Evolutionary conservation across 2,797 vertebrate genomes (phyloP).

Genomic region (Falco rusticolus): DNA sequence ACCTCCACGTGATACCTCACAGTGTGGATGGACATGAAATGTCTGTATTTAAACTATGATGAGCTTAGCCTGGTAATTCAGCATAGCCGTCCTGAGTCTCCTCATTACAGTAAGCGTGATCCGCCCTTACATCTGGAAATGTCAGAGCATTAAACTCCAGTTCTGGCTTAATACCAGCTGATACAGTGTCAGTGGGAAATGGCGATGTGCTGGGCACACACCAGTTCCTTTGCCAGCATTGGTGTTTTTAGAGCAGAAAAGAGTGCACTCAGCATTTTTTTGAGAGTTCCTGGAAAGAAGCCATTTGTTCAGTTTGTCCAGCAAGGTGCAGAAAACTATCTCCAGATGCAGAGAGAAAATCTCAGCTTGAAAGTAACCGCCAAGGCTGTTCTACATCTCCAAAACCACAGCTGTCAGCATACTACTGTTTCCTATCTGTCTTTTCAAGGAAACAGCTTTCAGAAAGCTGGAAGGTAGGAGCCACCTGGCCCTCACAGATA

Average conservation of each 20-base stretch:
- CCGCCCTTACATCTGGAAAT: neutral
- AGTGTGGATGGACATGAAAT: neutral
- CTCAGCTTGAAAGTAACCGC: neutral
- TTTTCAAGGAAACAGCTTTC: neutral
- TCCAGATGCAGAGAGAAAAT: neutral
- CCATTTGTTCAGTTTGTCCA: neutral
- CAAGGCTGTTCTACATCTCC: neutral
- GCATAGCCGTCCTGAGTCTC: neutral
- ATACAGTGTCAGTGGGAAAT: neutral
- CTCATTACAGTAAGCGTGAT: neutral
- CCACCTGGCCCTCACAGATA: neutral
- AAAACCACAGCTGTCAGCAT: neutral
- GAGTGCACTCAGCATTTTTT: neutral
- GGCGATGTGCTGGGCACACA: fast-evolving
- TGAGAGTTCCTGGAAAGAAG: neutral
- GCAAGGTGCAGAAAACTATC: neutral
- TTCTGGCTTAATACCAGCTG: neutral
- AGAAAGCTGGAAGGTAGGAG: neutral
- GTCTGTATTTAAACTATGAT: neutral
- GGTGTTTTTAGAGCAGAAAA: neutral
- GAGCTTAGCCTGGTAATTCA: neutral
- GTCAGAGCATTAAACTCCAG: neutral
- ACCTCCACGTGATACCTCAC: fast-evolving
- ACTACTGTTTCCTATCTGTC: neutral
- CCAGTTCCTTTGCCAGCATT: neutral